Percentiles rank a stretch among this genome's conserved stretches.
Conservation (phyloP, 2,797 vertebrate species). For the Mormyrus hasselquistii region DNA sequence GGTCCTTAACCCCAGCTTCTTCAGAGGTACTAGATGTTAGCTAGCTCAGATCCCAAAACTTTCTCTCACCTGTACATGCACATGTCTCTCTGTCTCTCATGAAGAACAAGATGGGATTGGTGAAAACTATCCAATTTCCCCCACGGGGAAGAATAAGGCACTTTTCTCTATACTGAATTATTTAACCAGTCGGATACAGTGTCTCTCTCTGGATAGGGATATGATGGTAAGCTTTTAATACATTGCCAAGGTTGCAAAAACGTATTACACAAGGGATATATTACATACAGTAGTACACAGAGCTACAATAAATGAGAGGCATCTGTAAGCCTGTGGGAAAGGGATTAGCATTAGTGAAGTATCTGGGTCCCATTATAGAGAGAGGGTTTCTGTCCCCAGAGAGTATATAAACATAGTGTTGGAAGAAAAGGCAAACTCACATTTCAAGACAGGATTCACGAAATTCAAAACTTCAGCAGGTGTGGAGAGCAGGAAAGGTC, state of each 20-base stretch:
- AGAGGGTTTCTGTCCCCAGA: neutral
- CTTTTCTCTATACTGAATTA: neutral
- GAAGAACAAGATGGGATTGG: neutral
- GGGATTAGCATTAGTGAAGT: neutral
- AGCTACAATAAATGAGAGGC: neutral
- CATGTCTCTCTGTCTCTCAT: neutral
- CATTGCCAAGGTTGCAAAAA: neutral
- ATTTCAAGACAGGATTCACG: neutral
- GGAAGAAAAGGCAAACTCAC: neutral
- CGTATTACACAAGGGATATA: neutral
- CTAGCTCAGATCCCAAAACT: neutral
- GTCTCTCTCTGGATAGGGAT: neutral
- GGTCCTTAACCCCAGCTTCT: neutral
- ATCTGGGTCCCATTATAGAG: neutral
- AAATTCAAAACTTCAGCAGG: neutral
- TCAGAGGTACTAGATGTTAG: neutral
- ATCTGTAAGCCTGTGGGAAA: neutral
- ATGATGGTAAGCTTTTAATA: neutral
- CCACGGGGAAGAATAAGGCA: neutral
- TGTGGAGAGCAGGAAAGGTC: neutral
- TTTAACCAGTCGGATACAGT: neutral
- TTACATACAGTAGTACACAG: neutral
- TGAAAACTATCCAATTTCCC: neutral
- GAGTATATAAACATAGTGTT: neutral
- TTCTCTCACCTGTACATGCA: neutral